phyloP scores from a whole-genome alignment of 2,113 vertebrate species.

The Dicentrarchus labrax region DNA sequence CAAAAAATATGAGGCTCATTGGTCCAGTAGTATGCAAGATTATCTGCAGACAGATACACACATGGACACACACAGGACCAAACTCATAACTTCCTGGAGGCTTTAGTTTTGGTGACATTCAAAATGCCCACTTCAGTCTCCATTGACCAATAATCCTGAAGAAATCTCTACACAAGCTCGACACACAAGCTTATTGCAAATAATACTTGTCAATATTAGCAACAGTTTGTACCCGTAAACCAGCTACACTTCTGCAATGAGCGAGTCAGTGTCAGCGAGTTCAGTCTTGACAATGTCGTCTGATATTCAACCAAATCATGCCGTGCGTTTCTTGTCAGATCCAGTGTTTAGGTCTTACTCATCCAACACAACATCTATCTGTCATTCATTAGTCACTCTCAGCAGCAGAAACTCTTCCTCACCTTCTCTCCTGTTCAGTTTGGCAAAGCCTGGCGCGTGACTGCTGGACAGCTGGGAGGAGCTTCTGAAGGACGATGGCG shows the following conservation, averaged over 20 bases:
- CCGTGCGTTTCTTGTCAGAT: not conserved
- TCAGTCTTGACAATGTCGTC: not conserved
- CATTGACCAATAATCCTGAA: no score
- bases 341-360: not conserved
- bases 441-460: slow-evolving; percentile 89
- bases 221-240: not conserved
- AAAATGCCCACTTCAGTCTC: no score
- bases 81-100: no score
- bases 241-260: not conserved
- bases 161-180: no score
- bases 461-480: slow-evolving; percentile 89
- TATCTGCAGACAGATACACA: no score
- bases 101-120: no score
- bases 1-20: no score
- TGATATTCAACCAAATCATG: not conserved
- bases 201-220: not conserved
- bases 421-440: slow-evolving; percentile 94
- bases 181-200: no score
- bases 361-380: no score
- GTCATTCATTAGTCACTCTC: not conserved
- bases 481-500: slow-evolving; percentile 90
- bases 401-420: slow-evolving; percentile 65
- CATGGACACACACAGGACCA: no score
- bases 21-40: no score
- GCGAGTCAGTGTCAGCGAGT: no score